These are phyloP conservation scores for Drosophila sechellia DNA, from an alignment of 1,140 invertebrate genomes.

Conservation along the genomic window DNA sequence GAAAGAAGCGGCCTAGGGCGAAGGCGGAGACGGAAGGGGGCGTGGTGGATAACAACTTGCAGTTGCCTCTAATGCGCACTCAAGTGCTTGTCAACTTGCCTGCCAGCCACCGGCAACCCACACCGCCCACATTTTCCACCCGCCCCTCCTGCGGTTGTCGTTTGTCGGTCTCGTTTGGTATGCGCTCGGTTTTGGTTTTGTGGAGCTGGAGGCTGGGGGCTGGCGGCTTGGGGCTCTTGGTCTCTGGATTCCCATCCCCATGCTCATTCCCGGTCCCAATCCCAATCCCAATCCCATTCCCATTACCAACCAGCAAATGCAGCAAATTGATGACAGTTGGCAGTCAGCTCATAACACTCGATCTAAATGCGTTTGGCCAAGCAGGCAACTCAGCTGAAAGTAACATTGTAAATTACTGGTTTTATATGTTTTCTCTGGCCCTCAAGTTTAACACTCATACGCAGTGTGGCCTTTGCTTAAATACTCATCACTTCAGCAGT, in stretches of 20 bases:
- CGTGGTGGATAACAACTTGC: slow-evolving; percentile 43
- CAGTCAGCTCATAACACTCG: slow-evolving; percentile 30
- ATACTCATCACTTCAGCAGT: background rate
- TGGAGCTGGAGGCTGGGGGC: background rate
- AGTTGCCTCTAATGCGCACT: slow-evolving; percentile 70
- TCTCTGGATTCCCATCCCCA: background rate
- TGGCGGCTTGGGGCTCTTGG: background rate
- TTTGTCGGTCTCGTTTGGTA: slow-evolving; percentile 37
- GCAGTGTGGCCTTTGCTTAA: background rate
- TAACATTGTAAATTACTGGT: slow-evolving; percentile 7
- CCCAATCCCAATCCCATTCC: background rate
- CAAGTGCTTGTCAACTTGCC: slow-evolving; percentile 75
- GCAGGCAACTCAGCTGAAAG: background rate
- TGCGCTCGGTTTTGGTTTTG: slow-evolving; percentile 43
- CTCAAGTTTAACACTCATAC: slow-evolving; percentile 5
- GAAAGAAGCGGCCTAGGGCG: background rate
- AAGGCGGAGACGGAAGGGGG: background rate
- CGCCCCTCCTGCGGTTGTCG: slow-evolving; percentile 11
- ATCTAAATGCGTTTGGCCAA: slow-evolving; percentile 19
- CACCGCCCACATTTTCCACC: background rate
- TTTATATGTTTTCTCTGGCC: background rate
- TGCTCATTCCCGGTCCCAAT: background rate
- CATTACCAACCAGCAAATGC: slow-evolving; percentile 37
- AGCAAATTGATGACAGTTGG: slow-evolving; percentile 76
- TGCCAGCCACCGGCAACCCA: slow-evolving; percentile 9